phyloP scores from a whole-genome alignment of 2,797 vertebrate species.

The Thamnophis elegans region DNA sequence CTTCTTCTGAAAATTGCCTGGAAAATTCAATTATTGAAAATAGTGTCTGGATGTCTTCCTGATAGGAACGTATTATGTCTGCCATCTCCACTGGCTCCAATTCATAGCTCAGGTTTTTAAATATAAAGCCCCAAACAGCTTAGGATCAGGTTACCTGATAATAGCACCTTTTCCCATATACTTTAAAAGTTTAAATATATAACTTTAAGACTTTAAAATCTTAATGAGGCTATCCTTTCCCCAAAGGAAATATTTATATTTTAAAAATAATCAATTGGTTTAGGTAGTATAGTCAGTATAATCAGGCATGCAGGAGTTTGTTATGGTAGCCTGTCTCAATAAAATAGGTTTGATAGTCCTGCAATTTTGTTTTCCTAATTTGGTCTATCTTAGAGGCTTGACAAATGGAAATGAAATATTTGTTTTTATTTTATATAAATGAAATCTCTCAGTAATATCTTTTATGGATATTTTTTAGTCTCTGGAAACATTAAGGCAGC shows the following conservation, averaged over 20 bases:
- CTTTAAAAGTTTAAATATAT: too few relatives aligned
- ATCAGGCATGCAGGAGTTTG: background rate
- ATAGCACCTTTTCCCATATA: background rate
- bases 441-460: background rate
- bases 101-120: background rate
- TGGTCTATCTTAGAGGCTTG: background rate
- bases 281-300: background rate
- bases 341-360: background rate
- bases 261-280: background rate
- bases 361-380: background rate
- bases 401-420: background rate
- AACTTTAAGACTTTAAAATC: background rate
- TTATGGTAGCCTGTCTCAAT: background rate
- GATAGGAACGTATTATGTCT: background rate
- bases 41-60: background rate
- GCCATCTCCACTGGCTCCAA: background rate
- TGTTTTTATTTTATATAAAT: background rate
- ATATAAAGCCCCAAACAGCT: background rate
- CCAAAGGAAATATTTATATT: background rate
- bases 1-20: background rate
- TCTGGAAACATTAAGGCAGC: conserved; percentile 82
- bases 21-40: background rate
- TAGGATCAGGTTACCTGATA: background rate
- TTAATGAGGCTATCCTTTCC: background rate
- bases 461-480: conserved; percentile 73